phyloP scores from a whole-genome alignment of 2,113 vertebrate genomes.

The Zootoca vivipara region DNA sequence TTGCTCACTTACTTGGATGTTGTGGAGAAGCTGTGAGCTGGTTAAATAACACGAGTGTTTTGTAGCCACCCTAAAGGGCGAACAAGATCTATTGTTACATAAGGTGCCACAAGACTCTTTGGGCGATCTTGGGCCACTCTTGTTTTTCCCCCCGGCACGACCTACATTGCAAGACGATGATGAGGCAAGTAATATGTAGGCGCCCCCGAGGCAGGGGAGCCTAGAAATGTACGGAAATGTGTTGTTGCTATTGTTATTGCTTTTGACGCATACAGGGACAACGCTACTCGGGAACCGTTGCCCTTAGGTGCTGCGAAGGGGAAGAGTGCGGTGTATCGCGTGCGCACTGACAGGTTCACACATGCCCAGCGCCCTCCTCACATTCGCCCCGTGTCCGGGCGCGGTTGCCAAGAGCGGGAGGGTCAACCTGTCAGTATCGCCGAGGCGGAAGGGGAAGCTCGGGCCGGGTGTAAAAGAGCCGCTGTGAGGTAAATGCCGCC shows the following conservation, averaged over 20 bases:
- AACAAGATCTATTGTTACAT: background rate
- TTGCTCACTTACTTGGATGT: no score
- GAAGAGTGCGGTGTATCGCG: background rate
- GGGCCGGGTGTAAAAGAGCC: background rate
- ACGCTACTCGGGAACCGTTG: background rate
- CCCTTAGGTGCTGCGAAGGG: background rate
- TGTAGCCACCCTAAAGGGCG: no score
- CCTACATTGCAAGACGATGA: no score
- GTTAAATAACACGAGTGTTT: background rate
- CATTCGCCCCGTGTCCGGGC: background rate
- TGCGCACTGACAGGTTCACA: background rate
- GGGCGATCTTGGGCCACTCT: background rate
- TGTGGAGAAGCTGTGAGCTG: background rate
- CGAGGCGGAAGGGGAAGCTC: background rate
- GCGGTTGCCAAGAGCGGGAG: background rate
- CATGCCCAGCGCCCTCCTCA: background rate
- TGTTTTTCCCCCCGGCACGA: background rate
- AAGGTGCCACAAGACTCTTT: background rate
- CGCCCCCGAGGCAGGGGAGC: background rate
- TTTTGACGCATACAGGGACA: background rate
- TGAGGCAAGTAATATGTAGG: no score
- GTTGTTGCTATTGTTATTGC: background rate
- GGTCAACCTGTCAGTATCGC: background rate
- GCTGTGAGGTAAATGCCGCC: conserved; percentile 27
- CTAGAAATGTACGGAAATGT: background rate